Percentiles rank a stretch among this genome's conserved stretches.
Evolutionary conservation across 2,797 vertebrate genomes (phyloP).

Genomic region (Cercopithecus diana): DNA sequence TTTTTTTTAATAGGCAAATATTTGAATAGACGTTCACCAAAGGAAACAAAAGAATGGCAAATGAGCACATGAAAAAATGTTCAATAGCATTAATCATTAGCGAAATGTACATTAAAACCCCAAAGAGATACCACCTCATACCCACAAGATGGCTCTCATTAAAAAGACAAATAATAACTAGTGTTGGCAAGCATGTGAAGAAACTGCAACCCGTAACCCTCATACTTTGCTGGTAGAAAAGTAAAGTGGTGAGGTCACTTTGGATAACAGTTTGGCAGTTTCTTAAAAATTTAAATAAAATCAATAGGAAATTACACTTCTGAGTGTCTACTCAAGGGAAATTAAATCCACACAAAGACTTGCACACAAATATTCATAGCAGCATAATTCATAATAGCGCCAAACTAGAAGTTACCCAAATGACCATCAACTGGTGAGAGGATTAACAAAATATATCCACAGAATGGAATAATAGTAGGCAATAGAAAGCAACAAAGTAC

Average conservation of each 20-base stretch:
- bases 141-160: not conserved
- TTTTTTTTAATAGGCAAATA: not conserved
- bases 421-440: not conserved
- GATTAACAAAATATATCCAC: not conserved
- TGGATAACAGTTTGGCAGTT: not conserved
- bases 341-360: not conserved
- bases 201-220: not conserved
- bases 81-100: not conserved
- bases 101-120: not conserved
- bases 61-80: not conserved
- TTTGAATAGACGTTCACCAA: not conserved
- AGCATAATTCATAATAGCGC: not conserved
- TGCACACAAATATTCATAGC: not conserved
- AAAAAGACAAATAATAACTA: not conserved
- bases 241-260: not conserved
- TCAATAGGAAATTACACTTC: not conserved
- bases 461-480: not conserved
- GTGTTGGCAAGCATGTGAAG: not conserved
- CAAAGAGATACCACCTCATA: not conserved
- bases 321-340: not conserved
- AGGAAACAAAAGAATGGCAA: not conserved
- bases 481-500: not conserved
- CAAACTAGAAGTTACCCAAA: not conserved
- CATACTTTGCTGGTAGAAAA: not conserved
- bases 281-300: not conserved